These are phyloP conservation scores for Limnothrissa miodon DNA, from an alignment of 2,113 vertebrate genomes.

Conservation along the genomic window DNA sequence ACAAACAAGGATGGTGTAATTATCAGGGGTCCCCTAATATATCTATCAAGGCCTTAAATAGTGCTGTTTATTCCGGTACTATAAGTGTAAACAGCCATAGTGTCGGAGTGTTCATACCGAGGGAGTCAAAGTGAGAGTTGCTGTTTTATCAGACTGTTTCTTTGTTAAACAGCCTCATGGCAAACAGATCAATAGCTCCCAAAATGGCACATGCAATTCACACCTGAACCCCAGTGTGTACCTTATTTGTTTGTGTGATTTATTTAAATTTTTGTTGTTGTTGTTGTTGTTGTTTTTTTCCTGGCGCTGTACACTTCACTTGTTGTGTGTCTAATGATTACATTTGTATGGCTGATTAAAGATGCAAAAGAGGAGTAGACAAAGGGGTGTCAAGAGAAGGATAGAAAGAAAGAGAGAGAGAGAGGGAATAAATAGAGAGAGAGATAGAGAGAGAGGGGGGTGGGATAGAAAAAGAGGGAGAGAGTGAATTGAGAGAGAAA, in stretches of 20 bases:
- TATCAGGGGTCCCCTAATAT: constrained; percentile 50
- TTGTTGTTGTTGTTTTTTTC: no score
- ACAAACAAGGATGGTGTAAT: constrained; percentile 40
- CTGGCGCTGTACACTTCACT: constrained; percentile 61
- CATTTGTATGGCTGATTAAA: constrained; percentile 54
- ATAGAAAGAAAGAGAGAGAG: constrained; percentile 23
- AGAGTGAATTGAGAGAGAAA: no score
- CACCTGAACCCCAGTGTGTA: constrained; percentile 52
- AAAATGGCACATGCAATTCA: constrained; percentile 53
- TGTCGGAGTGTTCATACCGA: constrained; percentile 48
- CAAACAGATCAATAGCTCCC: constrained; percentile 55
- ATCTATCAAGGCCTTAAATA: constrained; percentile 42
- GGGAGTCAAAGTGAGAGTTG: constrained; percentile 60
- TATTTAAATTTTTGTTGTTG: constrained; percentile 52
- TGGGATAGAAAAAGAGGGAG: no score
- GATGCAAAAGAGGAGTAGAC: constrained; percentile 29
- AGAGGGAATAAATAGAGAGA: constrained; percentile 29
- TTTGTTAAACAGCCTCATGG: constrained; percentile 60
- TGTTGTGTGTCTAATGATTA: constrained; percentile 65
- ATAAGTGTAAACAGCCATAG: constrained; percentile 42
- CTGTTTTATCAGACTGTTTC: constrained; percentile 59
- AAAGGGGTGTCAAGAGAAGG: constrained; percentile 15
- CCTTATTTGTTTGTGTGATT: constrained; percentile 68
- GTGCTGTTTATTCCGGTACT: constrained; percentile 31
- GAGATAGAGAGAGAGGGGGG: not conserved